Conservation (phyloP, 2,113 vertebrate species). For the Podarcis raffonei region DNA sequence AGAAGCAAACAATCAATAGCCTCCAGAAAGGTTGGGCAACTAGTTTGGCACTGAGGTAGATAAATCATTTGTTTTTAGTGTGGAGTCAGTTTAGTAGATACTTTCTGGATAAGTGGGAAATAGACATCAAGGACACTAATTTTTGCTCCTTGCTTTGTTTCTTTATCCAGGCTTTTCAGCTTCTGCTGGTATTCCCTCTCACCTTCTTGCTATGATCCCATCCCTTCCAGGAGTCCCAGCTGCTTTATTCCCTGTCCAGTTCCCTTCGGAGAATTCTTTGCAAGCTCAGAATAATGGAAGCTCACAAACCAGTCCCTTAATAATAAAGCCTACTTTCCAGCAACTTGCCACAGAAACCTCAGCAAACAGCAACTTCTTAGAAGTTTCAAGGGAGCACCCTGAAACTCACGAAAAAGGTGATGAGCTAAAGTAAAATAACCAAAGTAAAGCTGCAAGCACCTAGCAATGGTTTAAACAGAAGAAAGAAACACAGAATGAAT, state of each 20-base stretch:
- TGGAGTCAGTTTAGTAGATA: neutral
- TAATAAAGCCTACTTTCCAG: neutral
- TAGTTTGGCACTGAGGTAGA: neutral
- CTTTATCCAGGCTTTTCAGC: conserved; percentile 1
- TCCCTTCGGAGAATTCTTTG: neutral
- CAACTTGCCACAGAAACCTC: neutral
- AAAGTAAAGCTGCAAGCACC: neutral
- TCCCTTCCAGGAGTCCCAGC: neutral
- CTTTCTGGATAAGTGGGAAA: neutral
- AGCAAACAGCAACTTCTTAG: neutral
- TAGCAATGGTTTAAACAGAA: no score
- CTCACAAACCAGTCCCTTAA: neutral
- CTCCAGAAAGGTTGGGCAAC: neutral
- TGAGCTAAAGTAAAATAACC: neutral
- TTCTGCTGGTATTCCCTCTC: neutral
- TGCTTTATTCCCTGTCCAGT: conserved; percentile 4
- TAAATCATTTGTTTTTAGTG: no score
- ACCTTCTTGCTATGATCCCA: neutral
- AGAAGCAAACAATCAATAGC: neutral
- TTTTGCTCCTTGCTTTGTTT: neutral
- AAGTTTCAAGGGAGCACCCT: neutral
- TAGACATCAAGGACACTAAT: neutral
- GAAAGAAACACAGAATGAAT: no score
- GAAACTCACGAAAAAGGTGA: neutral
- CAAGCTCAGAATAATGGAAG: neutral